Evolutionary conservation across 37 sponge, comb jelly and placozoan genomes (phyloP).

Genomic region (Spongilla lacustris): DNA sequence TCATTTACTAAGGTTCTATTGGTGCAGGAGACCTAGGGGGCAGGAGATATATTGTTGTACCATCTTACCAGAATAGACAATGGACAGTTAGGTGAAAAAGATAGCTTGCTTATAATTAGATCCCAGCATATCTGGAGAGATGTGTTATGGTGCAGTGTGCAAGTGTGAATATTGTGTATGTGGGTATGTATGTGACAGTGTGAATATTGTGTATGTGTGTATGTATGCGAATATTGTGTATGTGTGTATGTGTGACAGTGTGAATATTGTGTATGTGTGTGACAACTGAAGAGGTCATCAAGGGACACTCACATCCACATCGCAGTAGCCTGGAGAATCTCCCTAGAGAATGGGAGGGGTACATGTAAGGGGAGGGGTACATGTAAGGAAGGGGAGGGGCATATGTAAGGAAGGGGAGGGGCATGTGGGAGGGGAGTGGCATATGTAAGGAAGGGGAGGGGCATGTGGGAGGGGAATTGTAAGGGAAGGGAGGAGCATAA

Average conservation of each 20-base stretch:
- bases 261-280: not conserved
- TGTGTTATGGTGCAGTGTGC: not conserved
- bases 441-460: too few relatives aligned
- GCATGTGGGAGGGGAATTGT: too few relatives aligned
- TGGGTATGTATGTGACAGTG: slow-evolving; percentile 29
- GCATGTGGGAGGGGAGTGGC: too few relatives aligned
- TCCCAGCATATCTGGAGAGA: not conserved
- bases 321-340: slow-evolving; percentile 42
- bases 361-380: too few relatives aligned
- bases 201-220: slow-evolving; percentile 10
- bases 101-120: too few relatives aligned
- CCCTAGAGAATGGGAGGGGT: too few relatives aligned
- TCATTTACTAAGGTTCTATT: not conserved
- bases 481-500: too few relatives aligned
- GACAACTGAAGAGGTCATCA: too few relatives aligned
- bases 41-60: not conserved
- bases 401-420: too few relatives aligned
- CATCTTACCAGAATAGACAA: too few relatives aligned
- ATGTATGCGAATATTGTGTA: not conserved
- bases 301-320: slow-evolving; percentile 6
- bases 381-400: too few relatives aligned
- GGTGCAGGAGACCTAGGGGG: not conserved
- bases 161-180: slow-evolving; percentile 7
- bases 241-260: not conserved
- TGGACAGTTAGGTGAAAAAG: too few relatives aligned